These are phyloP conservation scores for Torymus tubicola DNA, from an alignment of 2,888 invertebrate genomes.

Conservation along the genomic window DNA sequence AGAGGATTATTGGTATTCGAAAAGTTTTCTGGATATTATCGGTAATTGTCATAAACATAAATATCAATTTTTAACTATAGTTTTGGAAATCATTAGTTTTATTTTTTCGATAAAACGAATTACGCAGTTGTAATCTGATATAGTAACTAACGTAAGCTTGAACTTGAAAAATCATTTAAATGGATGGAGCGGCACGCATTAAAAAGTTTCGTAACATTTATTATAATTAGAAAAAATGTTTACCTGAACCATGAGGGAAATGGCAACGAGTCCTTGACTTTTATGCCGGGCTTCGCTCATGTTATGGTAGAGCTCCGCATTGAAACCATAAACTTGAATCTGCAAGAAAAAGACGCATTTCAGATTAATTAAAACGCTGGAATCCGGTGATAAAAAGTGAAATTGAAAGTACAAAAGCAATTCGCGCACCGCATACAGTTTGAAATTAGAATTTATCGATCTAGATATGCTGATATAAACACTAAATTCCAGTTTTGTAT, in stretches of 20 bases:
- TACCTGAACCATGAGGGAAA: constrained; percentile 97
- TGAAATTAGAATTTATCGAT: constrained; percentile 42
- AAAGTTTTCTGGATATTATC: too few relatives aligned
- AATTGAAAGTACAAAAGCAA: constrained; percentile 22
- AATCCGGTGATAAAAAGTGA: constrained; percentile 3
- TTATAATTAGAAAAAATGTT: constrained; percentile 60
- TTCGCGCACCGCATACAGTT: background rate
- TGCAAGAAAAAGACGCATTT: constrained; percentile 76
- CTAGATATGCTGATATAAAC: constrained; percentile 9
- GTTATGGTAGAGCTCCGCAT: constrained; percentile 96
- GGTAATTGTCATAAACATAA: too few relatives aligned
- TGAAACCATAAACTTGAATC: constrained; percentile 98
- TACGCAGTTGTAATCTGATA: too few relatives aligned
- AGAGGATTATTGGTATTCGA: too few relatives aligned
- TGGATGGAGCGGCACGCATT: too few relatives aligned
- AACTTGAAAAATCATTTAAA: too few relatives aligned
- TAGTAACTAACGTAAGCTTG: too few relatives aligned
- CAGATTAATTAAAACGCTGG: background rate
- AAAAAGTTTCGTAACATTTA: too few relatives aligned
- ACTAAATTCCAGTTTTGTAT: constrained; percentile 31
- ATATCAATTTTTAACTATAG: too few relatives aligned
- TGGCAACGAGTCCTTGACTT: constrained; percentile 96
- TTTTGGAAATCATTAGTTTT: too few relatives aligned
- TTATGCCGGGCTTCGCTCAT: constrained; percentile 97
- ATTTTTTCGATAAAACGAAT: too few relatives aligned